Conservation (phyloP, 2,113 vertebrate species). For the Pholis gunnellus region DNA sequence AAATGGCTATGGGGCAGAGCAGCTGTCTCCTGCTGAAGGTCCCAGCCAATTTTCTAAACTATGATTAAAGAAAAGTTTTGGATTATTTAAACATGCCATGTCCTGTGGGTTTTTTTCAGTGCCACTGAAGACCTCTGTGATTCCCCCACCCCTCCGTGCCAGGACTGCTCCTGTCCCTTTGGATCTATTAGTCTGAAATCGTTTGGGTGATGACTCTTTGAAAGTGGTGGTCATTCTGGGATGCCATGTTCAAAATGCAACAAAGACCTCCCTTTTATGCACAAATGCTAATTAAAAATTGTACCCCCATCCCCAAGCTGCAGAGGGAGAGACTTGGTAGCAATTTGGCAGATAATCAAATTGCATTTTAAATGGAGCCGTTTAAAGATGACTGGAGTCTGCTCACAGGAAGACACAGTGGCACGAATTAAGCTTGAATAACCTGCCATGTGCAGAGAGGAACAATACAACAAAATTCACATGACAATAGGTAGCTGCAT, state of each 20-base stretch:
- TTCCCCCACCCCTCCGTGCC: constrained; percentile 59
- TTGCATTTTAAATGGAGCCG: constrained; percentile 89
- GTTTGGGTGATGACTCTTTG: constrained; percentile 83
- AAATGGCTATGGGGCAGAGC: constrained; percentile 82
- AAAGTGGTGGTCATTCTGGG: constrained; percentile 86
- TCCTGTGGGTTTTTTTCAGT: constrained; percentile 77
- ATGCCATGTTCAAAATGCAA: constrained; percentile 82
- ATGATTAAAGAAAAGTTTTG: constrained; percentile 89
- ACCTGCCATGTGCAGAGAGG: constrained; percentile 70
- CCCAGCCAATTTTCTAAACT: constrained; percentile 86
- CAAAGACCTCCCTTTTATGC: constrained; percentile 87
- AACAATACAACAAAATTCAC: constrained; percentile 79
- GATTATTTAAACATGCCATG: constrained; percentile 85
- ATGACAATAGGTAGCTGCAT: constrained; percentile 74
- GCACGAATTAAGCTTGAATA: constrained; percentile 83
- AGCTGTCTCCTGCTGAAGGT: constrained; percentile 82
- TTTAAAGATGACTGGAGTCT: constrained; percentile 86
- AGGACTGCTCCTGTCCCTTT: constrained; percentile 72
- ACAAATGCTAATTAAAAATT: constrained; percentile 86
- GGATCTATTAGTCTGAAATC: constrained; percentile 85
- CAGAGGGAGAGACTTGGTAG: constrained; percentile 84
- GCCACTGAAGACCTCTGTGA: constrained; percentile 76
- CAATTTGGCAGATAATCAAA: constrained; percentile 91
- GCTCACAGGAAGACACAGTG: constrained; percentile 81
- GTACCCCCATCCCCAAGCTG: constrained; percentile 81